A percentile compares a stretch with the other conserved stretches of the same genome.
These are phyloP conservation scores for Danaus plexippus DNA, from an alignment of 1,140 invertebrate species.

Conservation along the genomic window DNA sequence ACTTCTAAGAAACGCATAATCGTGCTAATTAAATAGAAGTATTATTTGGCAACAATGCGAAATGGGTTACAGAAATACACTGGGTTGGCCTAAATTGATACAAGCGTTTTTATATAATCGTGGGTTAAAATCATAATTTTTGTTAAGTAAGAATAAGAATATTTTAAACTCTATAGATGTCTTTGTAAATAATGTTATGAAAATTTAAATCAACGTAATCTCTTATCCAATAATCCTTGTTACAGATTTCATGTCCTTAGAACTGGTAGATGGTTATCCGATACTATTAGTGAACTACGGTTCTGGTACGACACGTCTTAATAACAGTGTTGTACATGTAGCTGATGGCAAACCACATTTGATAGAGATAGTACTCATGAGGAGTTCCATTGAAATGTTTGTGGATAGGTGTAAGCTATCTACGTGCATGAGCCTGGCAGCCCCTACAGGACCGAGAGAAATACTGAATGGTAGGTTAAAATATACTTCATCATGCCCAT, in stretches of 20 bases:
- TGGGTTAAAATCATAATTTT: too few species aligned
- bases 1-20: constrained; percentile 15
- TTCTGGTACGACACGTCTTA: constrained; percentile 81
- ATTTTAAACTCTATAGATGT: too few species aligned
- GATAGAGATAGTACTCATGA: constrained; percentile 84
- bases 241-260: constrained; percentile 92
- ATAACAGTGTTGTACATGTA: constrained; percentile 81
- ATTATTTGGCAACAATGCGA: constrained; percentile 6
- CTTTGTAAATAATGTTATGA: too few species aligned
- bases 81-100: too few species aligned
- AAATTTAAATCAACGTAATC: too few species aligned
- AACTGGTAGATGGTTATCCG: constrained; percentile 88
- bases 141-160: too few species aligned
- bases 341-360: constrained; percentile 85
- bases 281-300: constrained; percentile 92
- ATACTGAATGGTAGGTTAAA: constrained; percentile 78
- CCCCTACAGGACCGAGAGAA: constrained; percentile 79
- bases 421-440: constrained; percentile 79
- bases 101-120: too few species aligned
- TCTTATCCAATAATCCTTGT: constrained; percentile 10
- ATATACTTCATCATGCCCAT: too few species aligned
- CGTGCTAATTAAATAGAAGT: constrained; percentile 18
- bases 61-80: too few species aligned
- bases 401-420: constrained; percentile 83
- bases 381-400: constrained; percentile 80